A percentile compares a stretch with the other conserved stretches of the same genome.
Evolutionary conservation across 2,113 vertebrate species (phyloP).

Genomic region (Isurus oxyrinchus): DNA sequence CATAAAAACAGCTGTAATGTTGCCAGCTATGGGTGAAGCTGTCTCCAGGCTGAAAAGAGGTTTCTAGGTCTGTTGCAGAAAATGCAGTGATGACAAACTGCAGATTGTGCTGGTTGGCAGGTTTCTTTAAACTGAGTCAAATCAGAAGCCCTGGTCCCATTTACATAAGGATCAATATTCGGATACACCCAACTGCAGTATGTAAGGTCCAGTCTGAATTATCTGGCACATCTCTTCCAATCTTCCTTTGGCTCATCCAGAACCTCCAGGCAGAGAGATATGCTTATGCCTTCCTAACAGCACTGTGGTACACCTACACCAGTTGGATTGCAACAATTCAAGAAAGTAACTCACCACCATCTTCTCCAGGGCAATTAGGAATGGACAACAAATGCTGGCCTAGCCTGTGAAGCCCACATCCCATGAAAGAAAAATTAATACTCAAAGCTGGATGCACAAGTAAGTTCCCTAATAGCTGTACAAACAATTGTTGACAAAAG

Average conservation of each 20-base stretch:
- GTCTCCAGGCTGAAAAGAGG: neutral
- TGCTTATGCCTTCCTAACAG: neutral
- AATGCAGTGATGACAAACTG: neutral
- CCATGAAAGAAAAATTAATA: neutral
- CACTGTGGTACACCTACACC: neutral
- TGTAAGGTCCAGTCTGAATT: neutral
- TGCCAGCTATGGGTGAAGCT: neutral
- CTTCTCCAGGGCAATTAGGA: neutral
- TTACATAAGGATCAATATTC: neutral
- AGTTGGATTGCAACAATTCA: neutral
- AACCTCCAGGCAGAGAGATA: neutral
- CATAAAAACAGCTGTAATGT: neutral
- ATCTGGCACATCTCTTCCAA: neutral
- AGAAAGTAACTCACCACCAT: neutral
- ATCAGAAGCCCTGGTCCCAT: neutral
- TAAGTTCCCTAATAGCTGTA: neutral
- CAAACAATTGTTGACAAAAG: neutral
- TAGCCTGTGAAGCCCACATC: neutral
- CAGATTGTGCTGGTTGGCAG: neutral
- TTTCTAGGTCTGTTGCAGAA: neutral
- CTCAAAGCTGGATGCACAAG: neutral
- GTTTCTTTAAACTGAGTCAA: neutral
- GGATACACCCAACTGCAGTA: neutral
- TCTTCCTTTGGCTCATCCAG: neutral
- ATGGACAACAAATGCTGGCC: neutral